These are phyloP conservation scores for Lipophrys pholis DNA, from an alignment of 2,113 vertebrate species.

Conservation along the genomic window DNA sequence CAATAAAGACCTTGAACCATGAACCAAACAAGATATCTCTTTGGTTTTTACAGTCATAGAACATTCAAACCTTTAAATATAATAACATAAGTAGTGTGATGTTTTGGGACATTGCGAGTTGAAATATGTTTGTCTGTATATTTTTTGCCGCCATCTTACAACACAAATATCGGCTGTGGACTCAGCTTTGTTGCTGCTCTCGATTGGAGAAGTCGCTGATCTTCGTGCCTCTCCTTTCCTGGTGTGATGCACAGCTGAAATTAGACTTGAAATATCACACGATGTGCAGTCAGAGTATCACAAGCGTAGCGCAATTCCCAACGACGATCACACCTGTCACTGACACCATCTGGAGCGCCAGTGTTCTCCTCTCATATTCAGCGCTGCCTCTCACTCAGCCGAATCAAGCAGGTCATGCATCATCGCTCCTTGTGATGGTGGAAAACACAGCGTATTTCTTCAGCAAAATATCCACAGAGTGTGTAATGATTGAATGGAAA, in stretches of 20 bases:
- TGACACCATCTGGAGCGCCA: conserved; percentile 59
- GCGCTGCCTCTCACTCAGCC: conserved; percentile 15
- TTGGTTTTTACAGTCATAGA: too few species aligned
- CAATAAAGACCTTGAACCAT: too few species aligned
- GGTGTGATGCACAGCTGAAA: conserved; percentile 52
- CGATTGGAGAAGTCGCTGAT: conserved; percentile 10
- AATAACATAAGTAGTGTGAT: too few species aligned
- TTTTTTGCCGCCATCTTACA: background rate
- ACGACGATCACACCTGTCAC: conserved; percentile 65
- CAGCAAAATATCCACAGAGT: conserved; percentile 34
- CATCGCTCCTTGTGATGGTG: conserved; percentile 60
- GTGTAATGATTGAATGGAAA: conserved; percentile 44
- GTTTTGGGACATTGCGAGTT: too few species aligned
- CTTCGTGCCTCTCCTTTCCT: conserved; percentile 5
- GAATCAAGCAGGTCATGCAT: conserved; percentile 65
- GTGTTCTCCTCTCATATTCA: conserved; percentile 22
- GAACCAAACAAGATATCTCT: too few species aligned
- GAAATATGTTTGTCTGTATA: too few species aligned
- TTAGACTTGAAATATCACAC: conserved; percentile 62
- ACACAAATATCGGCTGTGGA: background rate
- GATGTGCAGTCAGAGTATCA: conserved; percentile 50
- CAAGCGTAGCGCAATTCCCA: conserved; percentile 54
- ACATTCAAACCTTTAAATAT: too few species aligned
- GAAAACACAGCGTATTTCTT: conserved; percentile 45
- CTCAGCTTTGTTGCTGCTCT: background rate